Percentiles rank a stretch among this genome's conserved stretches.
Conservation (phyloP, 2,113 vertebrate species). For the Elephantulus edwardii region DNA sequence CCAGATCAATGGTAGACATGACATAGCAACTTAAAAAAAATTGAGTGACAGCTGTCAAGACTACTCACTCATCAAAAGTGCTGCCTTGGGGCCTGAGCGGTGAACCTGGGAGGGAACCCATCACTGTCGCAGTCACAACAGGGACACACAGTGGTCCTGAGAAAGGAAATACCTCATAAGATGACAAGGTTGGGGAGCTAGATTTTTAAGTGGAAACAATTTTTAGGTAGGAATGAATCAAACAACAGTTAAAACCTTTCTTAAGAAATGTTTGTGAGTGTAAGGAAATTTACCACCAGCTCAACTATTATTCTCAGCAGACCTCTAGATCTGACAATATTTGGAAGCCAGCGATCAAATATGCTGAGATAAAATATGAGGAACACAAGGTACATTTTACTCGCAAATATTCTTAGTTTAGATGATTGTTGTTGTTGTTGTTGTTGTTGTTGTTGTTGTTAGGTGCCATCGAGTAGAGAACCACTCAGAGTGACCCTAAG, state of each 20-base stretch:
- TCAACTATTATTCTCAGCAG: neutral
- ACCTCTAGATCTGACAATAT: conserved; percentile 34
- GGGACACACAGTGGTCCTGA: neutral
- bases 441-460: too few relatives aligned
- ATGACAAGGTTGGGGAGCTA: neutral
- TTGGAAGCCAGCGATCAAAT: neutral
- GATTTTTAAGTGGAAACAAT: neutral
- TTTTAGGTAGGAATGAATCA: neutral
- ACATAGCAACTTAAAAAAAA: too few relatives aligned
- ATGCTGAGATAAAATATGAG: neutral
- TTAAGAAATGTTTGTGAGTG: neutral
- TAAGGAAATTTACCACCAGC: neutral
- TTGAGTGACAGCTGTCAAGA: too few relatives aligned
- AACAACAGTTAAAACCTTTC: neutral
- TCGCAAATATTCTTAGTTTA: neutral
- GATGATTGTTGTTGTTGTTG: too few relatives aligned
- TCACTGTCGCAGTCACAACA: fast-evolving
- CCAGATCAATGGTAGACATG: neutral
- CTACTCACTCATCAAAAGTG: neutral
- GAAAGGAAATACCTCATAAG: neutral
- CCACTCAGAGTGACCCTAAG: too few relatives aligned
- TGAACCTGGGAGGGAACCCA: neutral
- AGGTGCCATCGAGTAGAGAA: too few relatives aligned
- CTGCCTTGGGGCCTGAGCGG: neutral
- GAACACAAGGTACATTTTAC: neutral